Percentiles rank a stretch among this genome's conserved stretches.
These are phyloP conservation scores for Platichthys flesus DNA, from an alignment of 2,113 vertebrate genomes.

Conservation along the genomic window DNA sequence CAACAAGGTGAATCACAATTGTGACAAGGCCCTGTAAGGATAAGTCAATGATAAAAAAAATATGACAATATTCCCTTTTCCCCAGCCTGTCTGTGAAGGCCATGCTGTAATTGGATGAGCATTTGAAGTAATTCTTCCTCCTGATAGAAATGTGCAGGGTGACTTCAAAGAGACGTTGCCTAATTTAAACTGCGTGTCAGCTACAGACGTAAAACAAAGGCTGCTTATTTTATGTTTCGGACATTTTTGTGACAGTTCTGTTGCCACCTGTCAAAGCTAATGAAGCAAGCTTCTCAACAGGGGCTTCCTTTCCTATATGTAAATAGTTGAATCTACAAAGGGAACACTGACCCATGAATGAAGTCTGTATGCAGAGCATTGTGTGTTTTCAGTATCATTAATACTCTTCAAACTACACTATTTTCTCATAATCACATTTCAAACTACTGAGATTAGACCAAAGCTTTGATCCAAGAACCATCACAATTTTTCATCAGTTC, in stretches of 20 bases:
- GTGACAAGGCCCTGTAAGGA: constrained; percentile 31
- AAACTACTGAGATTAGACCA: no score
- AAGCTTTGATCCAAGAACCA: no score
- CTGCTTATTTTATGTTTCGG: constrained; percentile 27
- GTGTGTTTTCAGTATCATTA: constrained; percentile 8
- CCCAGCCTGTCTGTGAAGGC: constrained; percentile 28
- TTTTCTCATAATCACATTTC: no score
- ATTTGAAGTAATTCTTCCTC: constrained; percentile 4
- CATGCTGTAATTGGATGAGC: constrained; percentile 46
- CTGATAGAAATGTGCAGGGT: constrained; percentile 30
- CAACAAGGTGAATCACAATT: constrained; percentile 57
- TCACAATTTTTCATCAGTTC: no score
- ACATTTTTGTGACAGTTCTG: constrained; percentile 27
- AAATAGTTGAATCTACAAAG: constrained; percentile 29
- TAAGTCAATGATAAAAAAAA: constrained; percentile 51
- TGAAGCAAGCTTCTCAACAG: constrained; percentile 19
- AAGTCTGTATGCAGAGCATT: constrained; percentile 13
- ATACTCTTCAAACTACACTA: background rate
- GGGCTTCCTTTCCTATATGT: constrained; percentile 8
- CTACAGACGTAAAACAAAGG: constrained; percentile 39
- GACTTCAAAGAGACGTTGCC: constrained; percentile 44
- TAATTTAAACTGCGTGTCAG: constrained; percentile 8
- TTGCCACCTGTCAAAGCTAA: constrained; percentile 52
- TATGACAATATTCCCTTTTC: constrained; percentile 35
- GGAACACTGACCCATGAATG: background rate